Evolutionary conservation across 2,113 vertebrate species (phyloP).

Genomic region (Halichoeres trimaculatus): DNA sequence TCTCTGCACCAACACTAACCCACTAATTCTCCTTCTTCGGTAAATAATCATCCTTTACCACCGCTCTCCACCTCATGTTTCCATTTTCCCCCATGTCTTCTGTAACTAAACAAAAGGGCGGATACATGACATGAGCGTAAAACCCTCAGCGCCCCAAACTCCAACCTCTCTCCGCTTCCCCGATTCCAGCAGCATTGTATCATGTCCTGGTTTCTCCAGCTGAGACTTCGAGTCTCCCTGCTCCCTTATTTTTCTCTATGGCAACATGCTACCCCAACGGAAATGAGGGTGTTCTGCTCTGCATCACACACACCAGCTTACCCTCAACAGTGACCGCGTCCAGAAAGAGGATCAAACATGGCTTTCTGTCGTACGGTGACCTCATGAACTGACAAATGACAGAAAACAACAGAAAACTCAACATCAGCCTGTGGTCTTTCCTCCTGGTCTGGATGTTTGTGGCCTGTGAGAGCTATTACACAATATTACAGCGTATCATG

Average conservation of each 20-base stretch:
- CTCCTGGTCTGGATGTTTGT: slow-evolving; percentile 21
- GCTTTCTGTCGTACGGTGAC: slow-evolving; percentile 46
- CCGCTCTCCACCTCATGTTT: neutral
- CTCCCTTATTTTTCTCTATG: slow-evolving; percentile 75
- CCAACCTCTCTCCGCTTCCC: slow-evolving; percentile 19
- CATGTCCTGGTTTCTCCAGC: slow-evolving; percentile 69
- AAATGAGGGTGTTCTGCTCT: slow-evolving; percentile 74
- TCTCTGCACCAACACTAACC: neutral
- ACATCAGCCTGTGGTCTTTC: slow-evolving; percentile 27
- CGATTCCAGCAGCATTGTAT: slow-evolving; percentile 71
- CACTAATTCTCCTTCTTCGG: neutral
- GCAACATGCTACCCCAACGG: slow-evolving; percentile 68
- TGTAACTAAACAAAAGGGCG: slow-evolving; percentile 15
- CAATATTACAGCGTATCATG: slow-evolving; percentile 7
- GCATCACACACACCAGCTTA: slow-evolving; percentile 67
- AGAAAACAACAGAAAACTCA: slow-evolving; percentile 22
- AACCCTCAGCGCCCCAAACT: slow-evolving; percentile 1
- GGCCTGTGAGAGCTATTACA: neutral
- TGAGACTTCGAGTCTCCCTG: slow-evolving; percentile 59
- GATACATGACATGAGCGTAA: slow-evolving; percentile 16
- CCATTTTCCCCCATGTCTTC: neutral
- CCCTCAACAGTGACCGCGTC: slow-evolving; percentile 56
- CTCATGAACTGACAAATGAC: slow-evolving; percentile 58
- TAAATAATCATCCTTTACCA: neutral
- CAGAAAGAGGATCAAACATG: slow-evolving; percentile 70